Evolutionary conservation across 2,113 vertebrate species (phyloP).

Genomic region (Tychaedon coryphoeus): DNA sequence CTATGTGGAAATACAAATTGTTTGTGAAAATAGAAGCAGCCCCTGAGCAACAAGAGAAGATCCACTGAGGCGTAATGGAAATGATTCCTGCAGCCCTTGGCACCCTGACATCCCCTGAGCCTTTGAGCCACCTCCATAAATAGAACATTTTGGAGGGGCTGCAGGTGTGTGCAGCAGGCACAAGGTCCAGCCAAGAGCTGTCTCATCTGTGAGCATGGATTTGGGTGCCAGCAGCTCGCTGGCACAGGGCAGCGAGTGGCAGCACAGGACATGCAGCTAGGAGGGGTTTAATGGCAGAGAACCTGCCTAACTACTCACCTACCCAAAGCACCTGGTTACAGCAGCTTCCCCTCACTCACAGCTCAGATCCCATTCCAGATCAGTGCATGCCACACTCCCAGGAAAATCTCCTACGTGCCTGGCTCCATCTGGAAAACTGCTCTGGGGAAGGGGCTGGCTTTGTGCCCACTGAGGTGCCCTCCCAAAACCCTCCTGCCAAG

Average conservation of each 20-base stretch:
- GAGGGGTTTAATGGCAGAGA: constrained; percentile 3
- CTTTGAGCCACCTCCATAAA: constrained; percentile 12
- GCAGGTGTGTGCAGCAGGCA: not conserved
- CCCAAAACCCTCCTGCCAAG: not conserved
- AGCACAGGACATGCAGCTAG: not conserved
- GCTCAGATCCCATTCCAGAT: not conserved
- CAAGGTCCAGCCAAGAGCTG: not conserved
- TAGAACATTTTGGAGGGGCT: not conserved
- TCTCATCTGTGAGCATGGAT: not conserved
- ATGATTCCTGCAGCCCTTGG: not conserved
- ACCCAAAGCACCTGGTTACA: not conserved
- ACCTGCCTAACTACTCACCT: constrained; percentile 24
- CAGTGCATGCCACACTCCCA: not conserved
- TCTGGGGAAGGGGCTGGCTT: constrained; percentile 3
- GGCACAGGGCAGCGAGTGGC: not conserved
- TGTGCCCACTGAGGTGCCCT: not conserved
- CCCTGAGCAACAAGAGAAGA: constrained; percentile 57
- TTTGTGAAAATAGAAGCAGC: constrained; percentile 55
- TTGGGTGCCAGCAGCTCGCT: not conserved
- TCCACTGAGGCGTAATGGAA: not conserved
- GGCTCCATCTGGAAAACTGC: not conserved
- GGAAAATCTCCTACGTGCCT: constrained; percentile 1
- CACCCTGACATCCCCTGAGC: constrained; percentile 1
- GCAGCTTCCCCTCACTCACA: not conserved
- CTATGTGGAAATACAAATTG: constrained; percentile 23